Evolutionary conservation across 2,888 invertebrate genomes (phyloP), one percentile per base, ranked within the genome.

Genomic region (Conus canariensis): DNA sequence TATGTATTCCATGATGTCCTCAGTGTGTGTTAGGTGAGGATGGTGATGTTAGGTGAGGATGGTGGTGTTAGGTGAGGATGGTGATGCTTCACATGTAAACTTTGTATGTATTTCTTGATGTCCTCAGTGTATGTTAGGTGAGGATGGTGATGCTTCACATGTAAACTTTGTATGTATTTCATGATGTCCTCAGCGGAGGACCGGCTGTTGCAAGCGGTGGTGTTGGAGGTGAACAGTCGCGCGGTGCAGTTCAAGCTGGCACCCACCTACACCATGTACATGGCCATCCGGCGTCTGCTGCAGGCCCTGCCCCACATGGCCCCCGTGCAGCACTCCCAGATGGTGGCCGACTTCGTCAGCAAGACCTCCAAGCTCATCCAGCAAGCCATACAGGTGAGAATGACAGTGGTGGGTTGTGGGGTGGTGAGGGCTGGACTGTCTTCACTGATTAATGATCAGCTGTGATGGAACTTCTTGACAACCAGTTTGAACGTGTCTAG

Each of bases 191-290:
- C 93, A 96, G 96, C 98, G 56, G 99, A 99, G 97, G 98, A 99
- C 95, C 97, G 98, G 93, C 98, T 99, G 96, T 97, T 99, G 88
- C 98, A 98, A 91, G 98, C 98, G 82, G 98, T 99, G 92, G 98
- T 99, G 95, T 97, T 98, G 70, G 98, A 99, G 93, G 97, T 99
- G 93, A 99, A 95, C 91, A 94, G 94, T 19, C 93, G 94, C 5
- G 94, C 93, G 25, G 95, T 96, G 70, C 98, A 98, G 93, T 99
- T 99, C 97, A 99, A 99, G 96, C 97, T 99, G 92, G 98, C 99
- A 0, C 99, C 99, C 0, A 99, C 99, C 59, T 99, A 99, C 97
- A 98, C 99, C 4, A 97, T 99, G 58, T 99, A 99, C 96, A 97
- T 99, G 95, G 98, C 99, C 93, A 98, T 99, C 91, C 97, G 98